These are phyloP conservation scores for Euphonia xanthogaster DNA, from an alignment of 2,797 vertebrate genomes.

Conservation along the genomic window DNA sequence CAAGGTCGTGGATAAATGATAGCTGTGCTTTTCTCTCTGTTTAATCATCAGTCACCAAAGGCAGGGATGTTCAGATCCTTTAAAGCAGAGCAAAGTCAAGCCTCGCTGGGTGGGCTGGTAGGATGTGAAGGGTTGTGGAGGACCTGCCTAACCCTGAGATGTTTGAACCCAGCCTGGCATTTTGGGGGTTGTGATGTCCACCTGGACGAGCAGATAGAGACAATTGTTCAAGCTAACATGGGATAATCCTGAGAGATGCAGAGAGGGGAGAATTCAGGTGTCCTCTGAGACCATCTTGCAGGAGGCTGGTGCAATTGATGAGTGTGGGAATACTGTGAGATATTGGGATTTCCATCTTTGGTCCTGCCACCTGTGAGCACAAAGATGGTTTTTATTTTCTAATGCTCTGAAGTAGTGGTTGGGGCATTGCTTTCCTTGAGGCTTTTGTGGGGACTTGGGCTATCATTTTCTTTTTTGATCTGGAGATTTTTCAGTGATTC, in stretches of 20 bases:
- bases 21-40: background rate
- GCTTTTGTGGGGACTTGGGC: background rate
- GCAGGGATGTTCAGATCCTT: background rate
- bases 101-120: background rate
- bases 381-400: background rate
- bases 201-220: background rate
- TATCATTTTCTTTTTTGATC: background rate
- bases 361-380: background rate
- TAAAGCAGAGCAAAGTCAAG: background rate
- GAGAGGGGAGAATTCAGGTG: background rate
- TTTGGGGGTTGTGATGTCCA: background rate
- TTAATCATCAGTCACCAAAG: background rate
- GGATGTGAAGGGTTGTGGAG: background rate
- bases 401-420: background rate
- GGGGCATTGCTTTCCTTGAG: background rate
- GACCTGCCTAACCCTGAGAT: background rate
- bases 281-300: background rate
- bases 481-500: background rate
- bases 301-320: background rate
- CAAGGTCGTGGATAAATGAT: background rate
- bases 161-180: background rate
- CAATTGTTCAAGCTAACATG: rapidly evolving
- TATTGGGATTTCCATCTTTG: background rate
- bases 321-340: background rate
- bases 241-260: background rate